A percentile compares a stretch with the other conserved stretches of the same genome.
Conservation (phyloP, 2,888 invertebrate genomes). For the Deladenus siricidicola region DNA sequence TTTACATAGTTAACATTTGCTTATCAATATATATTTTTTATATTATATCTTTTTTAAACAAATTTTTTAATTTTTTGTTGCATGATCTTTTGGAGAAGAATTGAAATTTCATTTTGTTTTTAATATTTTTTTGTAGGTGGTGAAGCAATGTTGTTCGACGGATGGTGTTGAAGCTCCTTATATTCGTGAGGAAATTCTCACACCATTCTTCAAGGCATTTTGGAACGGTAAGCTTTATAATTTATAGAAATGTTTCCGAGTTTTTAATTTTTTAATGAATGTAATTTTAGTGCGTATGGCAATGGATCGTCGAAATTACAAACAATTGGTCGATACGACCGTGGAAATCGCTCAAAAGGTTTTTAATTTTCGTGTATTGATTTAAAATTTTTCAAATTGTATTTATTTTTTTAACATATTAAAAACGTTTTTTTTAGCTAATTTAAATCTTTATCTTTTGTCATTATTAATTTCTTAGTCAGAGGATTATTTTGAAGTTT, state of each 20-base stretch:
- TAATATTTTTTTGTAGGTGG: slow-evolving; percentile 63
- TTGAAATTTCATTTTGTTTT: background rate
- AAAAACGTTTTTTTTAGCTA: too few species aligned
- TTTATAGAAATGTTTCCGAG: too few species aligned
- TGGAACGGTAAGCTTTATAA: too few species aligned
- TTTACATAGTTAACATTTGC: background rate
- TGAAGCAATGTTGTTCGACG: slow-evolving; percentile 98
- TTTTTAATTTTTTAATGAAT: too few species aligned
- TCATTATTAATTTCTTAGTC: too few species aligned
- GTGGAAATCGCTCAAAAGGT: slow-evolving; percentile 96
- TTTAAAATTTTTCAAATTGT: background rate
- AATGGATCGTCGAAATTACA: slow-evolving; percentile 87
- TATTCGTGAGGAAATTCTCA: slow-evolving; percentile 88
- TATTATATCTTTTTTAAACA: too few species aligned
- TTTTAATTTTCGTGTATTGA: background rate
- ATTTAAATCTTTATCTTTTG: too few species aligned
- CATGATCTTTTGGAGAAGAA: background rate
- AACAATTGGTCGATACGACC: slow-evolving; percentile 82
- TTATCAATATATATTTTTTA: too few species aligned
- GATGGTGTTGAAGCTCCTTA: slow-evolving; percentile 99
- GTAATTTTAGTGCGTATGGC: too few species aligned
- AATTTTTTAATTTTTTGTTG: background rate
- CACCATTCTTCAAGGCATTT: slow-evolving; percentile 64
- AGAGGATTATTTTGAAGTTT: too few species aligned
- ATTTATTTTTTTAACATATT: background rate